These are phyloP conservation scores for Choloepus hoffmanni DNA, from an alignment of 2,113 vertebrate genomes.

Conservation along the genomic window DNA sequence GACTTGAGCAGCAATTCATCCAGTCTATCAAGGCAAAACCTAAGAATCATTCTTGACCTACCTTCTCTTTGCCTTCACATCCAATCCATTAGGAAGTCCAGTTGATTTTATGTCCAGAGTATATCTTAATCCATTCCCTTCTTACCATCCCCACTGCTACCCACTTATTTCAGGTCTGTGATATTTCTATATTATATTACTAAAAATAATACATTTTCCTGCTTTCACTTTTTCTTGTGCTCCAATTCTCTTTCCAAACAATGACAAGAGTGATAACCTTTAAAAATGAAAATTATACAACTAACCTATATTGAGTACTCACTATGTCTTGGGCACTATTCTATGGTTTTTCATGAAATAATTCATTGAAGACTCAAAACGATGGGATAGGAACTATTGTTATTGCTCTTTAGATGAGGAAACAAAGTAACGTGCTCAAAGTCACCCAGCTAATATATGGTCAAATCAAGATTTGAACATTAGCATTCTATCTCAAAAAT, in stretches of 20 bases:
- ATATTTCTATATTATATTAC: neutral
- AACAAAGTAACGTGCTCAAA: slow-evolving; percentile 6
- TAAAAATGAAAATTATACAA: neutral
- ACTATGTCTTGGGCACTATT: neutral
- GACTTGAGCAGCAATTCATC: neutral
- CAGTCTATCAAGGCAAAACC: neutral
- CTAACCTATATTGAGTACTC: neutral
- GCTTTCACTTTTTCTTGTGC: neutral
- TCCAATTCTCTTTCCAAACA: neutral
- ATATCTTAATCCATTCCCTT: neutral
- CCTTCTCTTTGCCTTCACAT: neutral
- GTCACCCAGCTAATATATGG: neutral
- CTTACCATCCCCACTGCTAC: neutral
- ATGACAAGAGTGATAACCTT: neutral
- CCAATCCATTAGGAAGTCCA: neutral
- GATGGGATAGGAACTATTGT: neutral
- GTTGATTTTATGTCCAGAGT: neutral
- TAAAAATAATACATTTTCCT: neutral
- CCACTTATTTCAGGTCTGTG: neutral
- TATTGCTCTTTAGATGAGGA: slow-evolving; percentile 29
- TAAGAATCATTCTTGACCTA: neutral
- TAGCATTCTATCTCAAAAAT: neutral
- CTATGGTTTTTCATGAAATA: neutral
- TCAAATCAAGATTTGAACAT: neutral
- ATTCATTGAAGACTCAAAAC: slow-evolving; percentile 45